These are phyloP conservation scores for Suncus etruscus DNA, from an alignment of 2,113 vertebrate genomes.

Conservation along the genomic window DNA sequence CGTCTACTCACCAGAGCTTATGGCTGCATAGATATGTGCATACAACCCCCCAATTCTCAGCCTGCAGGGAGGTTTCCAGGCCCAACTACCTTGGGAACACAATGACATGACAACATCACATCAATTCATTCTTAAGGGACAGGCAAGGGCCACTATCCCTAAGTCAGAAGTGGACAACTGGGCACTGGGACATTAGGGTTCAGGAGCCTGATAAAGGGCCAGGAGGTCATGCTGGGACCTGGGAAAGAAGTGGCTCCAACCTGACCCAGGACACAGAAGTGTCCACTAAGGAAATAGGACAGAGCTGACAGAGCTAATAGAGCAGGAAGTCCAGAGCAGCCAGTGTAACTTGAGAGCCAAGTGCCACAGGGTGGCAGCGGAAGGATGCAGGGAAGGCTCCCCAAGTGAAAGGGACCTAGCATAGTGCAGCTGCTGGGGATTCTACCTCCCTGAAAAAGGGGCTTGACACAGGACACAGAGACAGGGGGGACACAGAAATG, in stretches of 20 bases:
- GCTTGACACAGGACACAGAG: not conserved
- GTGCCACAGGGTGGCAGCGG: no score
- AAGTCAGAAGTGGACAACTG: not conserved
- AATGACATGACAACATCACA: not conserved
- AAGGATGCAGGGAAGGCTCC: not conserved
- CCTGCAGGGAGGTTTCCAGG: no score
- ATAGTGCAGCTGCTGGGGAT: not conserved
- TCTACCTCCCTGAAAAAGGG: not conserved
- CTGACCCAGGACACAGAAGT: not conserved
- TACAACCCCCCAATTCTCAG: no score
- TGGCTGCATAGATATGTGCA: no score
- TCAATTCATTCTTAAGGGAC: not conserved
- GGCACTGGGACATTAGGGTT: not conserved
- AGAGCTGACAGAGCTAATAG: not conserved
- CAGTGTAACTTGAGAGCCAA: no score
- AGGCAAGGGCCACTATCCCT: not conserved
- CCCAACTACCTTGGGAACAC: not conserved
- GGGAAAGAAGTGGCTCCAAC: not conserved
- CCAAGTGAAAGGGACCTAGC: not conserved
- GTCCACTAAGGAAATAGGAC: not conserved
- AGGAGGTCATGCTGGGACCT: not conserved
- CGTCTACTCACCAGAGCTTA: no score
- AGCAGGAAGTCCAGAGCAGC: not conserved
- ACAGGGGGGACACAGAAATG: not conserved
- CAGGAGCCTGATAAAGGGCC: not conserved